Percentiles rank a stretch among this genome's conserved stretches.
Evolutionary conservation across 1,140 invertebrate species (phyloP).

Genomic region (Zaprionus taronus): DNA sequence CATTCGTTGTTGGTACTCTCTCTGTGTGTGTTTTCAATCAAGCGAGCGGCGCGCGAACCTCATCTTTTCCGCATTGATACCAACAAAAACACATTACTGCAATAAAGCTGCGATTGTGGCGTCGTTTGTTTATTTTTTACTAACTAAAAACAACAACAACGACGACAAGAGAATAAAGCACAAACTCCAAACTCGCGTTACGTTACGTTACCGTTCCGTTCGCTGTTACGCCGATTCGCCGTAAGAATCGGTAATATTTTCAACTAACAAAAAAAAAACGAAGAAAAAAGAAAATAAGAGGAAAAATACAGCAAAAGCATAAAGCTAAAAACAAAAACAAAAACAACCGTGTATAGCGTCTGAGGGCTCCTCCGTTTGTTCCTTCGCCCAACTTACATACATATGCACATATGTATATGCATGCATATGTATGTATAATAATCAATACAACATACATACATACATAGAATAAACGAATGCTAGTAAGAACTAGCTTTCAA

Average conservation of each 20-base stretch:
- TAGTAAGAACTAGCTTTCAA: constrained; percentile 62
- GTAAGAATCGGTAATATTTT: constrained; percentile 45
- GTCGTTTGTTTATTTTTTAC: constrained; percentile 82
- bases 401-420: constrained; percentile 30
- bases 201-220: constrained; percentile 55
- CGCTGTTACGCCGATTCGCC: constrained; percentile 47
- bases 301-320: constrained; percentile 5
- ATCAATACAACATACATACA: constrained; percentile 66
- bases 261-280: constrained; percentile 15
- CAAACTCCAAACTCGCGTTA: constrained; percentile 56
- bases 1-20: constrained; percentile 84
- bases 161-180: constrained; percentile 16
- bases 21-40: constrained; percentile 84
- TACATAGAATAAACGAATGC: constrained; percentile 57
- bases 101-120: constrained; percentile 74
- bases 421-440: constrained; percentile 56
- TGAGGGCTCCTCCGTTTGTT: constrained; percentile 30
- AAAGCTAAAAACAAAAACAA: constrained; percentile 26
- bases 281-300: constrained; percentile 4
- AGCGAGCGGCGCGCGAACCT: constrained; percentile 81
- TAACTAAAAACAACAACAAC: constrained; percentile 75
- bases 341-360: constrained; percentile 47
- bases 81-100: constrained; percentile 78
- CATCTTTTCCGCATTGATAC: constrained; percentile 81
- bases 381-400: constrained; percentile 23